phyloP scores from a whole-genome alignment of 1,140 invertebrate species.

The Bradynema listronoti region DNA sequence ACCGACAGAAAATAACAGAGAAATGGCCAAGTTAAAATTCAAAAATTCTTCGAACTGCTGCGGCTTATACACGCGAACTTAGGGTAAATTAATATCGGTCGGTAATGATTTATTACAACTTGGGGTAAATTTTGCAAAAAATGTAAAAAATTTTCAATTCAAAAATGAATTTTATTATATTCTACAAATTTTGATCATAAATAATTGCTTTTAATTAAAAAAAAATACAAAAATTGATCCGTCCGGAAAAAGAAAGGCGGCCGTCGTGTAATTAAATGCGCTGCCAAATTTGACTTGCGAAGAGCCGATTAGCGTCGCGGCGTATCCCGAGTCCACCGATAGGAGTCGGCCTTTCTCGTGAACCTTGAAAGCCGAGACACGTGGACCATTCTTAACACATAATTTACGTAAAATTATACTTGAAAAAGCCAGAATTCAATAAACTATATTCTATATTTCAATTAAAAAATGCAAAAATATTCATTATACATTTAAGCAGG shows the following conservation, averaged over 20 bases:
- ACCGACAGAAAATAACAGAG: neutral
- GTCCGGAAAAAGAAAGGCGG: slow-evolving; percentile 29
- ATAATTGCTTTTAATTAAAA: slow-evolving; percentile 9
- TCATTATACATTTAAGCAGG: too few species aligned
- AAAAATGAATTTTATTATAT: too few species aligned
- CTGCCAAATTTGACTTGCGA: neutral
- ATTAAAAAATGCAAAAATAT: neutral
- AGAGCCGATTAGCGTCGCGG: slow-evolving; percentile 19
- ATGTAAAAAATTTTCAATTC: too few species aligned
- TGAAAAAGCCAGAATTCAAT: neutral
- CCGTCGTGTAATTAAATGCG: slow-evolving; percentile 1
- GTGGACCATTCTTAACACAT: slow-evolving; percentile 29
- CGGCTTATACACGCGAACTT: too few species aligned
- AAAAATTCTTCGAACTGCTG: too few species aligned
- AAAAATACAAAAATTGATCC: slow-evolving; percentile 28
- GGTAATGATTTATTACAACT: too few species aligned
- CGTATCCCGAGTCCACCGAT: slow-evolving; percentile 8
- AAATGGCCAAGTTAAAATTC: neutral
- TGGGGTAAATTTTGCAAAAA: too few species aligned
- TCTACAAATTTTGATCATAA: neutral
- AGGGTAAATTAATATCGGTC: too few species aligned
- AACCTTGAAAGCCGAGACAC: slow-evolving; percentile 42
- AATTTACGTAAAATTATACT: neutral
- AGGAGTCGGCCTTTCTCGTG: slow-evolving; percentile 29
- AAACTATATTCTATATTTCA: neutral